These are phyloP conservation scores for Turritopsis rubra DNA, from an alignment of 30 jellyfish, hydroid and myxozoan genomes.

Conservation along the genomic window DNA sequence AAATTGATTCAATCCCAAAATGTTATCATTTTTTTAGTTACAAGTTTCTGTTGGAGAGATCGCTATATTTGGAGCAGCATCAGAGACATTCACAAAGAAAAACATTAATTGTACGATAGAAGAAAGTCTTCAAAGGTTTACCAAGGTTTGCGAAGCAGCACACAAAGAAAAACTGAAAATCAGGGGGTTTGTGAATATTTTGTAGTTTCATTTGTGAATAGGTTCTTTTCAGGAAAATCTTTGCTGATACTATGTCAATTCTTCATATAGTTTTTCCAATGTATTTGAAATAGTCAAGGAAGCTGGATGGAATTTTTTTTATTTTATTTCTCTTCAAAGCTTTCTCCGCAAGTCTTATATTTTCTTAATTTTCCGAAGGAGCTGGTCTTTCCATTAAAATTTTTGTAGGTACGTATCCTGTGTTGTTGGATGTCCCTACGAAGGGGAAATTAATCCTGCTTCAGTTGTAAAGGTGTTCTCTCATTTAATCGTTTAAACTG, in stretches of 20 bases:
- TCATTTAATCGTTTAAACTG: too few species aligned
- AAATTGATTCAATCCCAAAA: too few species aligned
- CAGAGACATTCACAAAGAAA: slow-evolving; percentile 82
- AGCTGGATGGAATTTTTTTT: too few species aligned
- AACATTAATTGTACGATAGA: slow-evolving; percentile 88
- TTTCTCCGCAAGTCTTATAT: background rate
- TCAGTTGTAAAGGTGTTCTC: slow-evolving; percentile 76
- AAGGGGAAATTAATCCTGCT: slow-evolving; percentile 62
- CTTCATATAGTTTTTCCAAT: background rate
- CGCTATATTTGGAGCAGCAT: slow-evolving; percentile 91
- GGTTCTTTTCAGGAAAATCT: too few species aligned
- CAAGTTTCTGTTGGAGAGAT: slow-evolving; percentile 58
- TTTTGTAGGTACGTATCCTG: slow-evolving; percentile 79
- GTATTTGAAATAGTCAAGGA: too few species aligned
- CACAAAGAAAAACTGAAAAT: slow-evolving; percentile 42
- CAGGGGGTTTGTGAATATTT: slow-evolving; percentile 84
- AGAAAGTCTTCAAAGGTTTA: slow-evolving; percentile 68
- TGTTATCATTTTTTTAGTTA: too few species aligned
- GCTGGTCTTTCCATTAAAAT: background rate
- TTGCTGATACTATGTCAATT: too few species aligned
- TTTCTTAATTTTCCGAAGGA: background rate
- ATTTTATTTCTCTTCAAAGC: too few species aligned
- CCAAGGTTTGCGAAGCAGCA: slow-evolving; percentile 66
- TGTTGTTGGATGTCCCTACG: slow-evolving; percentile 95
- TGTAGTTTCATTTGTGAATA: too few species aligned